Evolutionary conservation across 2,797 vertebrate genomes (phyloP).

Genomic region (Chloroceryle inda): DNA sequence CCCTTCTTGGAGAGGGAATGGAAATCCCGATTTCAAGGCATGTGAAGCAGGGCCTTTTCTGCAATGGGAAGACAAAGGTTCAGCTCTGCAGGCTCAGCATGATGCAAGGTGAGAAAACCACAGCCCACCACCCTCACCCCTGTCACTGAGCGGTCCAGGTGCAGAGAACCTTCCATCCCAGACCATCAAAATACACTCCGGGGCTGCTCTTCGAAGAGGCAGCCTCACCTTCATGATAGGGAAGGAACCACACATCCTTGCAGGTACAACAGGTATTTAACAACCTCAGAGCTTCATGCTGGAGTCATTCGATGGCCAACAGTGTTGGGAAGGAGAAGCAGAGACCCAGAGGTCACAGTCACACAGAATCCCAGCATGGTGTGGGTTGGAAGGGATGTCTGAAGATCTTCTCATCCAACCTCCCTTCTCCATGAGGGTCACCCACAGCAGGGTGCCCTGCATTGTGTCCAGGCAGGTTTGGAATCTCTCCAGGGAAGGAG

Average conservation of each 20-base stretch:
- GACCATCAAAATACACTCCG: background rate
- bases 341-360: background rate
- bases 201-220: background rate
- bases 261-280: background rate
- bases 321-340: background rate
- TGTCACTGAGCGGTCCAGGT: rapidly evolving
- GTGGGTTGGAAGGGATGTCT: background rate
- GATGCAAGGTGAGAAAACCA: rapidly evolving
- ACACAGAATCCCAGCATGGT: background rate
- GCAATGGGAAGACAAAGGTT: rapidly evolving
- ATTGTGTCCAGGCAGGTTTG: background rate
- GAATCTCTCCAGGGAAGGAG: background rate
- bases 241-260: background rate
- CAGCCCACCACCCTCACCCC: background rate
- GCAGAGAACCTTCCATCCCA: background rate
- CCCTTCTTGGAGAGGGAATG: background rate
- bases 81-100: background rate
- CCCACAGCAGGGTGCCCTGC: background rate
- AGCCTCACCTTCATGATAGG: background rate
- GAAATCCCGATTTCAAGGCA: background rate
- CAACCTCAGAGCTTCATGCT: background rate
- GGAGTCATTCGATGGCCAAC: background rate
- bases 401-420: background rate
- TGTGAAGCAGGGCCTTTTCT: background rate
- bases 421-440: background rate